Evolutionary conservation across 2,888 invertebrate species (phyloP).

Genomic region (Ethmia dodecea): DNA sequence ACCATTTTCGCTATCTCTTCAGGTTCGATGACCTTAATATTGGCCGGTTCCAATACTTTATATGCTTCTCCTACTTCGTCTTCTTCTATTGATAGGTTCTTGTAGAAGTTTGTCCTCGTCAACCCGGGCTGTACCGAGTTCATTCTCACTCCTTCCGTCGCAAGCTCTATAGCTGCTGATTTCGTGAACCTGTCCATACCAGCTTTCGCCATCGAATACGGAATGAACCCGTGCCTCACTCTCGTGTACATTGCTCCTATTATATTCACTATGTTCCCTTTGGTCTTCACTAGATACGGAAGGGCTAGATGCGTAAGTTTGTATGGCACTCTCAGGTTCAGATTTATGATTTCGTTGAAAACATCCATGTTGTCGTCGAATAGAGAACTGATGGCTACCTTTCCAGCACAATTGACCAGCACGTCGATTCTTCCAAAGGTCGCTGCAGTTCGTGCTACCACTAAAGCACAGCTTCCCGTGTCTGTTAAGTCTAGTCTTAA

Average conservation of each 20-base stretch:
- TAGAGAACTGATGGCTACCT: slow-evolving; percentile 29
- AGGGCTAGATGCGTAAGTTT: slow-evolving; percentile 34
- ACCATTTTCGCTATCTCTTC: slow-evolving; percentile 38
- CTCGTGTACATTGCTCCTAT: slow-evolving; percentile 33
- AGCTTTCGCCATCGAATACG: slow-evolving; percentile 34
- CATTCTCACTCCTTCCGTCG: slow-evolving; percentile 37
- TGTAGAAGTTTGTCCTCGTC: slow-evolving; percentile 34
- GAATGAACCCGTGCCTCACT: slow-evolving; percentile 32
- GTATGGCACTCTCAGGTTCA: slow-evolving; percentile 42
- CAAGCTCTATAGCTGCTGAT: slow-evolving; percentile 36
- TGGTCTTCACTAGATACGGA: slow-evolving; percentile 38
- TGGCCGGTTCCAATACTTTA: slow-evolving; percentile 24
- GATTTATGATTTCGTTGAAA: slow-evolving; percentile 40
- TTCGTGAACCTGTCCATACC: slow-evolving; percentile 36
- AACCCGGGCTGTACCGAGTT: slow-evolving; percentile 40
- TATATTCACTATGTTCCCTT: slow-evolving; percentile 43
- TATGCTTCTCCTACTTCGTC: slow-evolving; percentile 20
- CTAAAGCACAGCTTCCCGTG: slow-evolving; percentile 32
- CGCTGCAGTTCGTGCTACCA: slow-evolving; percentile 34
- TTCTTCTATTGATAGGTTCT: slow-evolving; percentile 26
- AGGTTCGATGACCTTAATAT: slow-evolving; percentile 32
- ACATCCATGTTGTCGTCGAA: slow-evolving; percentile 34
- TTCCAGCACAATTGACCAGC: slow-evolving; percentile 40
- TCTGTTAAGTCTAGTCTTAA: slow-evolving; percentile 31
- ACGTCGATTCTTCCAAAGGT: slow-evolving; percentile 38